Percentiles rank a stretch among this genome's conserved stretches.
phyloP scores from a whole-genome alignment of 2,797 vertebrate species.

The Clarias laeviceps region DNA sequence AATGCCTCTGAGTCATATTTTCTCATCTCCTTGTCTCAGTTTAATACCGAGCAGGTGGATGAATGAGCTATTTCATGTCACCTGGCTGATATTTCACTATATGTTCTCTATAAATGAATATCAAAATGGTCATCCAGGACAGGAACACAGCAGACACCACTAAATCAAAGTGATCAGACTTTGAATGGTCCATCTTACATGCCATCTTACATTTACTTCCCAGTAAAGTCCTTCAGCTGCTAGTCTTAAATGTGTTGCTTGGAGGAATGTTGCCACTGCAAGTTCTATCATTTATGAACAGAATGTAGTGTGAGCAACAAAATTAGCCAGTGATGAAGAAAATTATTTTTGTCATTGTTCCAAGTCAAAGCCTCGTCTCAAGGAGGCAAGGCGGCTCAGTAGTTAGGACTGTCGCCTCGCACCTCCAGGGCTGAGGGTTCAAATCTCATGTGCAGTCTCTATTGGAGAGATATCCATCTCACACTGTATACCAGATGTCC shows the following conservation, averaged over 20 bases:
- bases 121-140: background rate
- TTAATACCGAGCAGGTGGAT: constrained; percentile 39
- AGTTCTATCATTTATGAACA: background rate
- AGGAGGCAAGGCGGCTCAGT: too few relatives aligned
- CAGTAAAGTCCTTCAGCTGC: background rate
- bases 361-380: too few relatives aligned
- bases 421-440: too few relatives aligned
- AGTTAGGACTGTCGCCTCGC: too few relatives aligned
- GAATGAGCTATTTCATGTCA: constrained; percentile 37
- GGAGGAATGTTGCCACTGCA: background rate
- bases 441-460: too few relatives aligned
- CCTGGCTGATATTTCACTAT: constrained; percentile 12
- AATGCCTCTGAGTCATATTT: constrained; percentile 49
- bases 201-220: background rate
- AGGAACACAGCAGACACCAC: background rate
- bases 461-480: too few relatives aligned
- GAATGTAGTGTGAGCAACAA: background rate
- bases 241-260: background rate
- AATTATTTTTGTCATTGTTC: background rate
- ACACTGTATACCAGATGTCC: too few relatives aligned
- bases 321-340: background rate
- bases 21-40: constrained; percentile 28
- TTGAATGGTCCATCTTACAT: background rate
- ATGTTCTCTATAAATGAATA: constrained; percentile 35
- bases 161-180: constrained; percentile 12